A percentile compares a stretch with the other conserved stretches of the same genome.
Conservation (phyloP, 1,140 invertebrate species). For the Bombus affinis region DNA sequence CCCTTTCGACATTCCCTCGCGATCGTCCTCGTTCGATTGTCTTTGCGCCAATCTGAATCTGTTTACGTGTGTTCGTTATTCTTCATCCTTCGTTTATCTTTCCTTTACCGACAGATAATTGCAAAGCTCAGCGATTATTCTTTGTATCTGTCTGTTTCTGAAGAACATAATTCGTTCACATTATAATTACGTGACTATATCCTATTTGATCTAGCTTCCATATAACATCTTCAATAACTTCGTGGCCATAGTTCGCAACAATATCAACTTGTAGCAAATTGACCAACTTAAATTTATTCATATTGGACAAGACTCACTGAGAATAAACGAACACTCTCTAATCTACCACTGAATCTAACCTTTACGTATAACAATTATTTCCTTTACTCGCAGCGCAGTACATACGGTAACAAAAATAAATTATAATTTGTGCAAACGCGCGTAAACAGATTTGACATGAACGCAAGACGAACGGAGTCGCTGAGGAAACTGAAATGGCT, state of each 20-base stretch:
- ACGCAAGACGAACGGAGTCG: not conserved
- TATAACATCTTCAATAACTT: too few species aligned
- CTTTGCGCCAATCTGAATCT: not conserved
- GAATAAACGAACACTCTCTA: too few species aligned
- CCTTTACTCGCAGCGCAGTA: not conserved
- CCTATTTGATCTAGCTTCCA: too few species aligned
- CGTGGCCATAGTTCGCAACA: too few species aligned
- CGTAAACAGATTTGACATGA: slow-evolving; percentile 13
- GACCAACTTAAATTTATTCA: too few species aligned
- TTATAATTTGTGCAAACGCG: not conserved
- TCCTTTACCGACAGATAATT: not conserved
- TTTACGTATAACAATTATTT: too few species aligned
- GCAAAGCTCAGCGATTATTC: not conserved
- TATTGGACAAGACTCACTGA: too few species aligned
- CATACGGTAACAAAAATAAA: not conserved
- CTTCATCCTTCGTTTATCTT: not conserved
- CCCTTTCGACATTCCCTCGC: not conserved
- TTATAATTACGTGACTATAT: too few species aligned
- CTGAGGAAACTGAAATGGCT: not conserved
- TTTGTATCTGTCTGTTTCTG: not conserved
- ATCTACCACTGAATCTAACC: too few species aligned
- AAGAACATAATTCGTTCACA: too few species aligned
- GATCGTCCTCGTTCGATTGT: not conserved
- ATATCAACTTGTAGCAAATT: too few species aligned
- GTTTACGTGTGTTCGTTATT: not conserved